phyloP scores from a whole-genome alignment of 2,888 invertebrate genomes.

The Callimorpha dominula region DNA sequence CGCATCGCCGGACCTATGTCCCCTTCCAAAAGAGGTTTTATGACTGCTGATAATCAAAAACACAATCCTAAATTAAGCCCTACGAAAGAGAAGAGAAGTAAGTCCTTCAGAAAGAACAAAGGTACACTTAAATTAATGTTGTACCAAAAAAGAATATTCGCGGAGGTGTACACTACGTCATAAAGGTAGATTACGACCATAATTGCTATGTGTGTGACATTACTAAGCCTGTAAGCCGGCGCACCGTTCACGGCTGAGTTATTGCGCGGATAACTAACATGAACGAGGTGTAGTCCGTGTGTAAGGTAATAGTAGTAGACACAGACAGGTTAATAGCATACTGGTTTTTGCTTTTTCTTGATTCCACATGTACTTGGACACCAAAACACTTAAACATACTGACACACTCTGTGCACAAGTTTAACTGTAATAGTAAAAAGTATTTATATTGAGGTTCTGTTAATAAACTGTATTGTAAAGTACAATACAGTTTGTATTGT shows the following conservation, averaged over 20 bases:
- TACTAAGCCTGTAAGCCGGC: constrained; percentile 33
- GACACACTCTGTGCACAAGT: too few relatives aligned
- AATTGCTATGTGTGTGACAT: constrained; percentile 40
- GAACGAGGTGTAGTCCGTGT: constrained; percentile 37
- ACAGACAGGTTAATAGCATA: constrained; percentile 3
- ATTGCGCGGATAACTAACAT: constrained; percentile 51
- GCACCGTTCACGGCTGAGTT: constrained; percentile 44
- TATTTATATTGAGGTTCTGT: too few relatives aligned
- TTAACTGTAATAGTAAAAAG: too few relatives aligned
- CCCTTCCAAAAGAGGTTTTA: background rate
- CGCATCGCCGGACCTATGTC: too few relatives aligned
- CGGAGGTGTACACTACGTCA: constrained; percentile 30
- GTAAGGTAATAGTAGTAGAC: background rate
- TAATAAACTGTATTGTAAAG: too few relatives aligned
- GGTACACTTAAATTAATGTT: background rate
- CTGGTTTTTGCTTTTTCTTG: background rate
- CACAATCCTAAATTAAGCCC: background rate
- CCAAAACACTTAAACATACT: too few relatives aligned
- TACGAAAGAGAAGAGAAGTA: too few relatives aligned
- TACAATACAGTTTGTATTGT: too few relatives aligned
- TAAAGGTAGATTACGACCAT: constrained; percentile 51
- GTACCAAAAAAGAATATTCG: constrained; percentile 10
- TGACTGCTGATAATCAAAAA: background rate
- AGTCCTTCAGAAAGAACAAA: background rate
- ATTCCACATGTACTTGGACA: background rate